Evolutionary conservation across 2,888 invertebrate genomes (phyloP).

Genomic region (Dicyrtoma fusca): DNA sequence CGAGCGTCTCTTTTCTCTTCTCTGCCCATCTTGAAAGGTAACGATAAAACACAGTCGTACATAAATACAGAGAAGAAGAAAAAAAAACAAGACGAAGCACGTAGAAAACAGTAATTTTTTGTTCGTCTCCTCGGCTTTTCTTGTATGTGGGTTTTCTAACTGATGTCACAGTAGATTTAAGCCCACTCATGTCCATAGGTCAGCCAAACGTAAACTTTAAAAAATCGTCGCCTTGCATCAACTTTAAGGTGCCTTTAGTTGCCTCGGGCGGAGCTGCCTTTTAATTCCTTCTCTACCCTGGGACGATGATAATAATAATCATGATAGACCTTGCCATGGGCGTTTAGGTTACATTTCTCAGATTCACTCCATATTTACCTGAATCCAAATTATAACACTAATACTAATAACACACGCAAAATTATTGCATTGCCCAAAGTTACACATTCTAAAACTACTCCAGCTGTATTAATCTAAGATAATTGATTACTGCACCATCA

Average conservation of each 20-base stretch:
- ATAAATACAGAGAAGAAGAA: constrained; percentile 33
- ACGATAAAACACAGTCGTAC: constrained; percentile 23
- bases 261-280: no score
- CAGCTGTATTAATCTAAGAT: no score
- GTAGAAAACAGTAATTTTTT: constrained; percentile 15
- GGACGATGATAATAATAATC: neutral
- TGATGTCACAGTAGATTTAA: constrained; percentile 33
- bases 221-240: constrained; percentile 15
- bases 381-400: no score
- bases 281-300: neutral
- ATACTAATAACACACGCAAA: no score
- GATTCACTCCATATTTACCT: no score
- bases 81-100: constrained; percentile 17
- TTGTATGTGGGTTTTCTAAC: constrained; percentile 1
- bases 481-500: no score
- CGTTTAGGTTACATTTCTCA: no score
- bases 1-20: constrained; percentile 22
- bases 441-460: no score
- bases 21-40: constrained; percentile 20
- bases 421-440: no score
- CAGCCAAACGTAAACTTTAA: constrained; percentile 27
- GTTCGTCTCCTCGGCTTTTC: constrained; percentile 7
- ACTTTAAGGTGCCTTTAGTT: no score
- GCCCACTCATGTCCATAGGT: constrained; percentile 27
- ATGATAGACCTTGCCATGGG: no score